A percentile compares a stretch with the other conserved stretches of the same genome.
These are phyloP conservation scores for Astreopora myriophthalma DNA, from an alignment of 64 coral and sea anemone species.

Conservation along the genomic window DNA sequence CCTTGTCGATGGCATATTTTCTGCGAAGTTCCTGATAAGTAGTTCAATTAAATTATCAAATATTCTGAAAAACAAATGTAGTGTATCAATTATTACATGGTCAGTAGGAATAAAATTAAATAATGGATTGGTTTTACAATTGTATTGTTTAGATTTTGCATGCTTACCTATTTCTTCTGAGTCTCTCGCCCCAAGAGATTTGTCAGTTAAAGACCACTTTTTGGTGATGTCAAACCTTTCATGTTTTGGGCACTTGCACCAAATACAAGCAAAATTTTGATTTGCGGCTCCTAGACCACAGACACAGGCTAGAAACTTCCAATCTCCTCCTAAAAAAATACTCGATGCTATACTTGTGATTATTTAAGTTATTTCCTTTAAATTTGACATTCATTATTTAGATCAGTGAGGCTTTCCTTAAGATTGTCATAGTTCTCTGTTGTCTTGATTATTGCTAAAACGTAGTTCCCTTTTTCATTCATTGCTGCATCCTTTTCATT, in stretches of 20 bases:
- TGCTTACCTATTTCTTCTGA: no score
- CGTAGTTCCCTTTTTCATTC: slow-evolving; percentile 67
- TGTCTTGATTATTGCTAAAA: slow-evolving; percentile 61
- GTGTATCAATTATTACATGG: no score
- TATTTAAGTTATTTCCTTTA: slow-evolving; percentile 41
- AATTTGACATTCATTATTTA: slow-evolving; percentile 60
- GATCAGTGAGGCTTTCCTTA: slow-evolving; percentile 50
- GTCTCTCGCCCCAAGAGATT: no score
- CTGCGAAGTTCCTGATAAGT: neutral
- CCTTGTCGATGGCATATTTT: no score
- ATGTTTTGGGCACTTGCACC: no score
- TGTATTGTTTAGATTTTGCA: no score
- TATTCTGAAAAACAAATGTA: no score
- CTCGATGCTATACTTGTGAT: slow-evolving; percentile 39
- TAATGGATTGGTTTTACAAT: no score
- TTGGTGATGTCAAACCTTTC: no score
- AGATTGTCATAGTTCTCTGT: slow-evolving; percentile 67
- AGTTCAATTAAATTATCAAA: slow-evolving; percentile 30
- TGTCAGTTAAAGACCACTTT: no score
- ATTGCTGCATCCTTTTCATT: slow-evolving; percentile 70
- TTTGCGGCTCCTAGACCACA: slow-evolving; percentile 65
- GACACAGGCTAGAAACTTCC: slow-evolving; percentile 39
- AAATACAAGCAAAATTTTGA: slow-evolving; percentile 59
- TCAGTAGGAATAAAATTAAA: no score
- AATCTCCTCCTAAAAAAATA: slow-evolving; percentile 58